phyloP scores from a whole-genome alignment of 2,888 invertebrate genomes.

The Tipula unca region DNA sequence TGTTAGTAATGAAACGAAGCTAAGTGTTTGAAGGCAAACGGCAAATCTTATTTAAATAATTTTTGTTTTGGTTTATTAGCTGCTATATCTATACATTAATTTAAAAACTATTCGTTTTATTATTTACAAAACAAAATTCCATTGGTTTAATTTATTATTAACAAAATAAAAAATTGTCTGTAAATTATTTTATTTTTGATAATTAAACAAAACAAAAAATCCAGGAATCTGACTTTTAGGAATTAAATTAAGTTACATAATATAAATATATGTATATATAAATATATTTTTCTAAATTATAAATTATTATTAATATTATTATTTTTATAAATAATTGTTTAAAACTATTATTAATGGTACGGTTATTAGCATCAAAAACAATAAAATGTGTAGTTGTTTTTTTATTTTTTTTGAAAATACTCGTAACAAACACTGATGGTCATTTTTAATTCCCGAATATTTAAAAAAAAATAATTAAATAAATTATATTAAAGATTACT shows the following conservation, averaged over 20 bases:
- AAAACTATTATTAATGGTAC: background rate
- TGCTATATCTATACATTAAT: background rate
- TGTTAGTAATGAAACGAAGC: background rate
- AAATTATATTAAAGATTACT: background rate
- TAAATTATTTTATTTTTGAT: background rate
- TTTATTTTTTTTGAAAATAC: too few species aligned
- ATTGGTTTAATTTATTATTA: background rate
- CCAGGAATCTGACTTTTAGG: background rate
- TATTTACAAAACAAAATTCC: background rate
- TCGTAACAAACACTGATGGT: background rate
- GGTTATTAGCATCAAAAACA: background rate
- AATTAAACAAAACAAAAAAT: background rate
- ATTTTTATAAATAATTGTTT: background rate
- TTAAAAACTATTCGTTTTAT: background rate
- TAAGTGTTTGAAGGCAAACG: background rate
- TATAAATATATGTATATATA: background rate
- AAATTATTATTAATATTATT: background rate
- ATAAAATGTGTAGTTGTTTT: background rate
- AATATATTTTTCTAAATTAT: constrained; percentile 4
- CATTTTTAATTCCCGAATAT: background rate
- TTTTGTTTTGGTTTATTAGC: background rate
- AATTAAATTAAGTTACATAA: background rate
- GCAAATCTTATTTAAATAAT: background rate
- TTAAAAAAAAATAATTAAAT: background rate
- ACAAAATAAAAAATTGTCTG: background rate